These are phyloP conservation scores for Amblyteles armatorius DNA, from an alignment of 2,888 invertebrate species.

Conservation along the genomic window DNA sequence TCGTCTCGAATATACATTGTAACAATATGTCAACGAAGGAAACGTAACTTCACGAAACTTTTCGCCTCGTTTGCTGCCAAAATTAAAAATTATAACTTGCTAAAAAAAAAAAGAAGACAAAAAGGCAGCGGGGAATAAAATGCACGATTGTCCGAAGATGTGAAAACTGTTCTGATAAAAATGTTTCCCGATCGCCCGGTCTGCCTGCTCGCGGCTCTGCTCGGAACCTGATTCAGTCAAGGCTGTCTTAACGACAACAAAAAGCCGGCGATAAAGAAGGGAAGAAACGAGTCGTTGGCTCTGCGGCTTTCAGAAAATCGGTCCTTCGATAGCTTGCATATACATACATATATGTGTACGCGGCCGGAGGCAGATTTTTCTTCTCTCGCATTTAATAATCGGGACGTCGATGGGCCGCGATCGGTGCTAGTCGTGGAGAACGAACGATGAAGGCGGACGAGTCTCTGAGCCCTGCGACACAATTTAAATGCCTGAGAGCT, in stretches of 20 bases:
- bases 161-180: neutral
- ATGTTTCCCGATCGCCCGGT: conserved; percentile 2
- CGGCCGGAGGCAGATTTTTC: neutral
- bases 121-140: too few species aligned
- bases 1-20: neutral
- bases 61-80: too few species aligned
- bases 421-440: neutral
- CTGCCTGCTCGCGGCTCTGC: neutral
- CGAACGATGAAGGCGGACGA: too few species aligned
- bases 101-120: too few species aligned
- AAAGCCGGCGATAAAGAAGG: neutral
- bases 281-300: neutral
- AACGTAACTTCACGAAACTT: neutral
- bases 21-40: neutral
- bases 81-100: too few species aligned
- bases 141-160: neutral
- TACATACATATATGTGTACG: neutral
- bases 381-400: neutral
- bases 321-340: neutral
- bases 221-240: conserved; percentile 10
- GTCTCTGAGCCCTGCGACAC: too few species aligned
- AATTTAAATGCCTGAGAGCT: too few species aligned
- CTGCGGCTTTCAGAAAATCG: neutral
- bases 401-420: neutral
- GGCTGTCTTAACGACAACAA: neutral